Percentiles rank a stretch among this genome's conserved stretches.
Evolutionary conservation across 2,113 vertebrate genomes (phyloP).

Genomic region (Prietella phreatophila): DNA sequence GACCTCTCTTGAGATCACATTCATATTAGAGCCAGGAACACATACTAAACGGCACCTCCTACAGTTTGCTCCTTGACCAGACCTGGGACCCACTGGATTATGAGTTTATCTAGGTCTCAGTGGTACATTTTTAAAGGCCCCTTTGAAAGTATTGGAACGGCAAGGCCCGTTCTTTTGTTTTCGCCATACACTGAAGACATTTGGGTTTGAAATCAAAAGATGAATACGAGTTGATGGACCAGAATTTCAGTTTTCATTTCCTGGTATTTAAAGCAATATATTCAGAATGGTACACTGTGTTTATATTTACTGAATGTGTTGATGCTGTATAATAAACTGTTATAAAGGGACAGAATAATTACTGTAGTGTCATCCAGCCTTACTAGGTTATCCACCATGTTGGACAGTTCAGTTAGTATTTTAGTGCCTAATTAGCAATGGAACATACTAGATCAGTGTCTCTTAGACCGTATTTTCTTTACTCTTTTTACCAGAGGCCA

Average conservation of each 20-base stretch:
- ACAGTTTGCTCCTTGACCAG: not conserved
- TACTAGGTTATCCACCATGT: constrained; percentile 6
- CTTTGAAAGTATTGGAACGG: too few relatives aligned
- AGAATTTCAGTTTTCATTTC: too few relatives aligned
- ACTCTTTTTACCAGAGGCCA: not conserved
- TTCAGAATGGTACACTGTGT: not conserved
- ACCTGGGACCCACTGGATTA: not conserved
- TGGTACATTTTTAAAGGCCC: not conserved
- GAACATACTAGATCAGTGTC: not conserved
- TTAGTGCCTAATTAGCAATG: not conserved
- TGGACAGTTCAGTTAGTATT: not conserved
- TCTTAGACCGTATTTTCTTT: not conserved
- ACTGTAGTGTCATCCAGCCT: constrained; percentile 46
- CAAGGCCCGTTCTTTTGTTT: too few relatives aligned
- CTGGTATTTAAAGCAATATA: not conserved
- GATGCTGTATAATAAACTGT: not conserved
- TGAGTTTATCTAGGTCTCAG: not conserved
- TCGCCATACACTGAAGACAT: too few relatives aligned
- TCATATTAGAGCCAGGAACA: not conserved
- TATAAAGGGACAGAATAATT: constrained; percentile 39
- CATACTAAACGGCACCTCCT: too few relatives aligned
- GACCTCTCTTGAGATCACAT: not conserved
- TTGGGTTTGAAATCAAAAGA: too few relatives aligned
- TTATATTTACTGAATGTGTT: constrained; percentile 1
- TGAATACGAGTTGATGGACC: too few relatives aligned